A percentile compares a stretch with the other conserved stretches of the same genome.
Conservation (phyloP, 2,888 invertebrate genomes). For the Caenorhabditis sp. region DNA sequence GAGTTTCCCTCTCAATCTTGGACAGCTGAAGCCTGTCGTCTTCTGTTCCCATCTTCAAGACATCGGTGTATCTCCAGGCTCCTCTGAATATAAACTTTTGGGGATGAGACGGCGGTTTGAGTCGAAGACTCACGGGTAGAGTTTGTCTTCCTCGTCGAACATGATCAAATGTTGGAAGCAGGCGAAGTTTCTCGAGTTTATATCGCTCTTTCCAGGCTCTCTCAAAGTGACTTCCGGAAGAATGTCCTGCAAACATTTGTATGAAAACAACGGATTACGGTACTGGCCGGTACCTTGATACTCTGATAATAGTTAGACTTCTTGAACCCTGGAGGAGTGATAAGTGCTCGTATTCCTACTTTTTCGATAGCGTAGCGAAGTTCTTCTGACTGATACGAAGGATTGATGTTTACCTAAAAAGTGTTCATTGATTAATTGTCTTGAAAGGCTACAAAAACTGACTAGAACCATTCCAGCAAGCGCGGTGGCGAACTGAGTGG, state of each 20-base stretch:
- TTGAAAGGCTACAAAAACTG: not conserved
- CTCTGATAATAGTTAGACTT: constrained; percentile 84
- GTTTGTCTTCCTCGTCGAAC: constrained; percentile 79
- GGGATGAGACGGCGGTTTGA: not conserved
- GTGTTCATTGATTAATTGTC: no score
- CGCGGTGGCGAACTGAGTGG: constrained; percentile 85
- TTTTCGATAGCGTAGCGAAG: constrained; percentile 86
- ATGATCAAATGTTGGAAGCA: constrained; percentile 83
- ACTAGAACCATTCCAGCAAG: constrained; percentile 85
- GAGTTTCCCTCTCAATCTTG: constrained; percentile 80
- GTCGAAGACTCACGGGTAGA: constrained; percentile 72
- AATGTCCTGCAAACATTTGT: constrained; percentile 62
- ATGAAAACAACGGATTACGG: not conserved
- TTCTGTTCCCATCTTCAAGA: constrained; percentile 80
- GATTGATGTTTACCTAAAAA: constrained; percentile 85
- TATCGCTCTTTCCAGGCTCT: constrained; percentile 69
- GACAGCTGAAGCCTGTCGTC: constrained; percentile 79
- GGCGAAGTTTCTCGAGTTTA: constrained; percentile 69
- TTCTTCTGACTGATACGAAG: constrained; percentile 85
- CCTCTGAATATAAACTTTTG: constrained; percentile 79
- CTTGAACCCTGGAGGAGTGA: constrained; percentile 84
- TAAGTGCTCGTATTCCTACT: constrained; percentile 83
- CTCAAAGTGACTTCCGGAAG: constrained; percentile 73
- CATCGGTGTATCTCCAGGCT: constrained; percentile 80
- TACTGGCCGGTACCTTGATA: constrained; percentile 46